Evolutionary conservation across 2,888 invertebrate genomes (phyloP).

Genomic region (Malthinus seriepunctatus): DNA sequence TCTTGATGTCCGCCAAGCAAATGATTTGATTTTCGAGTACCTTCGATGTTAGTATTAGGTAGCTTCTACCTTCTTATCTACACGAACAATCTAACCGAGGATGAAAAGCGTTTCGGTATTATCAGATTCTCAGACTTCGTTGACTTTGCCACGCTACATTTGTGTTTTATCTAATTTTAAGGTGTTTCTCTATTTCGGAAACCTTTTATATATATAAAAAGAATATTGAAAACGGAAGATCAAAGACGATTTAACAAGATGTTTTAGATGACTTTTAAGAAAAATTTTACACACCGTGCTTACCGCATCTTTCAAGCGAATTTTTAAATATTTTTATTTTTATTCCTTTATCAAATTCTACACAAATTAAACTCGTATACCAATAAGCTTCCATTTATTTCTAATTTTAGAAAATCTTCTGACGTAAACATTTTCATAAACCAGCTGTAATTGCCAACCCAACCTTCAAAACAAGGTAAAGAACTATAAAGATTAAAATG

Average conservation of each 20-base stretch:
- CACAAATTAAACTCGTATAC: no score
- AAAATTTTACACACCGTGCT: constrained; percentile 7
- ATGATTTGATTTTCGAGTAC: constrained; percentile 47
- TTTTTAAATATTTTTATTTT: no score
- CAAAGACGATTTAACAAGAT: constrained; percentile 17
- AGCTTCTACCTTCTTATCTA: constrained; percentile 47
- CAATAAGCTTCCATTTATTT: no score
- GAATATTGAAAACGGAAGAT: constrained; percentile 15
- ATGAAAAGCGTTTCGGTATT: constrained; percentile 41
- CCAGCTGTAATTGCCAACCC: no score
- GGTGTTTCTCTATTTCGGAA: constrained; percentile 42
- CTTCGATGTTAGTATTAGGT: constrained; percentile 14
- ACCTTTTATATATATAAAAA: constrained; percentile 15
- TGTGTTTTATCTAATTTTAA: constrained; percentile 47
- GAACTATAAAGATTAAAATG: no score
- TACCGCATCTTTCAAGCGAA: not conserved
- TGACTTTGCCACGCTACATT: constrained; percentile 46
- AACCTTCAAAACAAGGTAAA: no score
- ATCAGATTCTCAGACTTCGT: constrained; percentile 46
- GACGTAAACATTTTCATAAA: no score
- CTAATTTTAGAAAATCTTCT: no score
- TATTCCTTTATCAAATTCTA: no score
- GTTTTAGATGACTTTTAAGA: constrained; percentile 7
- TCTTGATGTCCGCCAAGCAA: constrained; percentile 47
- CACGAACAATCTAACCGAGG: constrained; percentile 44